phyloP scores from a whole-genome alignment of 2,113 vertebrate genomes.

The Heloderma charlesbogerti region DNA sequence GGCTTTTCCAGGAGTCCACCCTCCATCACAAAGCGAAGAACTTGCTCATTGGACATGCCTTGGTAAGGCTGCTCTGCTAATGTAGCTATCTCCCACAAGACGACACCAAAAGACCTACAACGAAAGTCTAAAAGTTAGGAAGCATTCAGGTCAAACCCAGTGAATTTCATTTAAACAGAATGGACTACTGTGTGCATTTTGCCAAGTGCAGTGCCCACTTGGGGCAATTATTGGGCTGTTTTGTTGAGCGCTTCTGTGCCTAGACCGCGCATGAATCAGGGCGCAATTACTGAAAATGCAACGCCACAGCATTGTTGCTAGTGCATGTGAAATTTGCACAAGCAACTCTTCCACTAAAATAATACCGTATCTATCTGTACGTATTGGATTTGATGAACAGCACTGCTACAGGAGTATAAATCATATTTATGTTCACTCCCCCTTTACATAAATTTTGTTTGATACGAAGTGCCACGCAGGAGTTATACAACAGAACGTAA shows the following conservation, averaged over 20 bases:
- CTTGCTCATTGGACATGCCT: slow-evolving; percentile 98
- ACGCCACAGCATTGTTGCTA: too few relatives aligned
- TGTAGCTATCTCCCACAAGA: slow-evolving; percentile 97
- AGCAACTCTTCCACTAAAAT: background rate
- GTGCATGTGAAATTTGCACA: background rate
- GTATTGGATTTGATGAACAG: background rate
- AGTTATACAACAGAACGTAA: background rate
- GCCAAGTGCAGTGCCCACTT: background rate
- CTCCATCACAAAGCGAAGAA: slow-evolving; percentile 98
- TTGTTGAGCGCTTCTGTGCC: too few relatives aligned
- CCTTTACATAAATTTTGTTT: background rate
- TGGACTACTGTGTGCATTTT: too few relatives aligned
- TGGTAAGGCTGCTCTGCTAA: slow-evolving; percentile 97
- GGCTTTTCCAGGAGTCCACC: slow-evolving; percentile 97
- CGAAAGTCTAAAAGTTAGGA: background rate
- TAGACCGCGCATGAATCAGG: background rate
- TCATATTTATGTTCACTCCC: background rate
- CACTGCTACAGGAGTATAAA: background rate
- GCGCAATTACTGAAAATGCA: background rate
- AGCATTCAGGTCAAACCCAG: fast-evolving
- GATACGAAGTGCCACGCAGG: too few relatives aligned
- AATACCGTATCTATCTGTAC: background rate
- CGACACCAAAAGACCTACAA: slow-evolving; percentile 95
- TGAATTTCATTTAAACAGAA: fast-evolving
- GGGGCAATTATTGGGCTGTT: background rate